Conservation (phyloP, 37 sponge, comb jelly and placozoan species). For the Oscarella lobularis region DNA sequence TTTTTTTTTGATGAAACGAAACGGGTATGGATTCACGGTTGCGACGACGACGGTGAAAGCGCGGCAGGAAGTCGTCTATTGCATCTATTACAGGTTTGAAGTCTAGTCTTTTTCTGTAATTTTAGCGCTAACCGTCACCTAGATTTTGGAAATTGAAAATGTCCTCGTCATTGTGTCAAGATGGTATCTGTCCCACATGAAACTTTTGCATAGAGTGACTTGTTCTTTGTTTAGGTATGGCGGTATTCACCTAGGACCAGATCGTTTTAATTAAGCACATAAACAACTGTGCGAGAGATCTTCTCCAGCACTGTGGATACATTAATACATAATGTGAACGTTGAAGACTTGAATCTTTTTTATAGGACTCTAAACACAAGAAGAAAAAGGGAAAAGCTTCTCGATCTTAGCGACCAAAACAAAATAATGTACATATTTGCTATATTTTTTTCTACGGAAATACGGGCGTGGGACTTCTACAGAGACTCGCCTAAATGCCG, state of each 20-base stretch:
- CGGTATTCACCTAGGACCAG: slow-evolving; percentile 68
- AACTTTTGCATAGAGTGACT: neutral
- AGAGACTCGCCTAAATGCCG: too few species aligned
- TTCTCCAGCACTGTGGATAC: slow-evolving; percentile 22
- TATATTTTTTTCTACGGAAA: too few species aligned
- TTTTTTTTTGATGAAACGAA: slow-evolving; percentile 15
- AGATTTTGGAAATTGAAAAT: neutral
- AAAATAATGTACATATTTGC: too few species aligned
- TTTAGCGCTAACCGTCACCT: neutral
- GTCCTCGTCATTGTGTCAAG: slow-evolving; percentile 1
- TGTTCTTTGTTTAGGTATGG: slow-evolving; percentile 61
- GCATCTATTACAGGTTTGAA: slow-evolving; percentile 70
- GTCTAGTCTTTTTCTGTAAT: neutral
- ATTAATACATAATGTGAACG: too few species aligned
- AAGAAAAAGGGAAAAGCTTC: too few species aligned
- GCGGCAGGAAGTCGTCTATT: slow-evolving; percentile 79
- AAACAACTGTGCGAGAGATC: slow-evolving; percentile 67
- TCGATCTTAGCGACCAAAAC: too few species aligned
- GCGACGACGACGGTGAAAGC: slow-evolving; percentile 95
- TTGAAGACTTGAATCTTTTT: too few species aligned
- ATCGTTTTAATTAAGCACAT: slow-evolving; percentile 94
- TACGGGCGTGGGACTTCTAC: too few species aligned
- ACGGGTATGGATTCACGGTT: slow-evolving; percentile 52
- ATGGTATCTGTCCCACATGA: neutral
- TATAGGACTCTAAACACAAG: too few species aligned